These are phyloP conservation scores for Chiloscyllium plagiosum DNA, from an alignment of 2,113 vertebrate genomes.

Conservation along the genomic window DNA sequence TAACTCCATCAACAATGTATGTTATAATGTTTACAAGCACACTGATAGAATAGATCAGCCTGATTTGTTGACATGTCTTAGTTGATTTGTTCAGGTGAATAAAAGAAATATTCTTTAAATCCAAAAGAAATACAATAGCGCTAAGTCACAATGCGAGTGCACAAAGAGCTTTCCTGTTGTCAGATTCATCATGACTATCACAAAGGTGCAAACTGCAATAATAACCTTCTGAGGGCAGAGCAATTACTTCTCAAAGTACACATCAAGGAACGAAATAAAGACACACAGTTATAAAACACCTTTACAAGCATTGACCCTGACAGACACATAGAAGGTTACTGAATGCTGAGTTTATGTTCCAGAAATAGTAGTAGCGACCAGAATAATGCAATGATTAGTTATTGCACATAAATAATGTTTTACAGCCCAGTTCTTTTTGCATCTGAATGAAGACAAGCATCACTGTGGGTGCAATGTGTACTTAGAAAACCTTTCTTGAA, in stretches of 20 bases:
- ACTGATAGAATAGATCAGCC: background rate
- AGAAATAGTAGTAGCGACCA: background rate
- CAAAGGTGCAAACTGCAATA: background rate
- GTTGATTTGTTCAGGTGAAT: background rate
- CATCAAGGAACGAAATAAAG: constrained; percentile 5
- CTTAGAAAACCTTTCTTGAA: background rate
- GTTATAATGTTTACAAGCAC: background rate
- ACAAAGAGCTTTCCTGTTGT: background rate
- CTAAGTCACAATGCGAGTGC: background rate
- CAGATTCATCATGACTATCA: constrained; percentile 31
- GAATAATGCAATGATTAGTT: background rate
- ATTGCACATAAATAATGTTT: background rate
- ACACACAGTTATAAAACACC: constrained; percentile 14
- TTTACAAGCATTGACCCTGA: constrained; percentile 9
- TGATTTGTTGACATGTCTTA: background rate
- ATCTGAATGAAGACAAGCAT: background rate
- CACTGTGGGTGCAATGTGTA: background rate
- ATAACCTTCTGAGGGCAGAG: background rate
- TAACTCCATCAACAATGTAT: background rate
- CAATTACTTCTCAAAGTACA: constrained; percentile 12
- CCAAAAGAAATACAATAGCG: constrained; percentile 1
- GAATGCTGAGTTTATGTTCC: background rate
- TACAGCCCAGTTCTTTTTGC: background rate
- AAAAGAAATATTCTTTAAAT: background rate
- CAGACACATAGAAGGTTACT: background rate